Evolutionary conservation across 2,797 vertebrate genomes (phyloP), one percentile per base, ranked within the genome.

Genomic region (Gallinago stenura): DNA sequence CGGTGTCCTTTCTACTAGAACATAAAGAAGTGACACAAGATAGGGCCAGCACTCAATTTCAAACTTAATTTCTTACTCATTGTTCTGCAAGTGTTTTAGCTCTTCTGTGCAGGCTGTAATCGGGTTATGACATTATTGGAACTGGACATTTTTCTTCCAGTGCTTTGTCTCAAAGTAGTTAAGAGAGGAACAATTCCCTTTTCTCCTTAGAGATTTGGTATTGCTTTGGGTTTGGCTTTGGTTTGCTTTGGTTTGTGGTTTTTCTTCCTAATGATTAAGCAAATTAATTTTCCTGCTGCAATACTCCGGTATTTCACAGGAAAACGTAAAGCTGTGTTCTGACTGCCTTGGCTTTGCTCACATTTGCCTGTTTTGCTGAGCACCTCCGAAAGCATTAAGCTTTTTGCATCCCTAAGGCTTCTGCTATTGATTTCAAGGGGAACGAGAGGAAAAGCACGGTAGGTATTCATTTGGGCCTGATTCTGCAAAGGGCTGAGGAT

Each of bases 41-140:
- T 83, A 95, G 86, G 96, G 81, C 90, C 73, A 39, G 88, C 93
- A 70, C 86, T 95, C 94, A 83, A 90, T 85, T 92, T 80, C 73
- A 89, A 96, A 88, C 95, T 95, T 77, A 85, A 94, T 92, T 93
- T 95, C 93, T 93, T 88, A 75, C 90, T 85, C 46, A 85, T 91
- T 85, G 73, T 88, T 41, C 85, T 64, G 54, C 65, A 41, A 79
- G 84, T 95, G 91, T 90, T 91, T 64, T 13, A 84, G 91, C 84
- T 93, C 87, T 75, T 41, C n/a, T 93, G 72, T 86, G 65, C 85
- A 92, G 89, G 83, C 92, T 50, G 54, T 69, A 58, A 90, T 58
- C 15, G 7, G 69, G 90, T 83, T 96, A 81, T 33, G 65, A 87
- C 84, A 80, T 93, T 91, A 94, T 89, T 66, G 91, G 78, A 82